Evolutionary conservation across 2,888 invertebrate genomes (phyloP).

Genomic region (Sinopyrophorus schimmeli): DNA sequence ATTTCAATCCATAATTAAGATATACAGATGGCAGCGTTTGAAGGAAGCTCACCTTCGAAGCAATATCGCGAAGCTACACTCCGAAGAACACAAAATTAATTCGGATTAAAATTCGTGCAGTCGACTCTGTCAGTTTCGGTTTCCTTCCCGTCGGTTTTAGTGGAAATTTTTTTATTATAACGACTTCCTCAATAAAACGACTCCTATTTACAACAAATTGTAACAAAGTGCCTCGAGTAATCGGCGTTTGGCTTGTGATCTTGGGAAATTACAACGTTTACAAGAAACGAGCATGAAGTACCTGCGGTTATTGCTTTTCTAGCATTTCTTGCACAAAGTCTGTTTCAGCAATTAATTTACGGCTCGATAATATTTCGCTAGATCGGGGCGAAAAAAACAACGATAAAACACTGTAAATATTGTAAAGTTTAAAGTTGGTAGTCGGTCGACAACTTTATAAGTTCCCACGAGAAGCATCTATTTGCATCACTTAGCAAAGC

Average conservation of each 20-base stretch:
- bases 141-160: background rate
- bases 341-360: too few species aligned
- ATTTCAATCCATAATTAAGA: constrained; percentile 20
- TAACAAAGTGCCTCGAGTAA: constrained; percentile 33
- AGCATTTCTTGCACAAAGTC: constrained; percentile 9
- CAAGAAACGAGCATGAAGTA: constrained; percentile 28
- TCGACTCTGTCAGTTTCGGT: background rate
- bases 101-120: constrained; percentile 1
- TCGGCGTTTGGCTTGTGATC: constrained; percentile 37
- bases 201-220: constrained; percentile 21
- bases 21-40: too few species aligned
- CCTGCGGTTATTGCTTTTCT: constrained; percentile 34
- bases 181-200: constrained; percentile 8
- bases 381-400: too few species aligned
- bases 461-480: constrained; percentile 39
- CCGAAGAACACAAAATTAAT: too few species aligned
- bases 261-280: constrained; percentile 33
- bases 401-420: too few species aligned
- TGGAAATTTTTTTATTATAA: too few species aligned
- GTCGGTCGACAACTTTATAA: constrained; percentile 3
- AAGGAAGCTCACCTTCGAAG: too few species aligned
- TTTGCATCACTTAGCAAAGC: constrained; percentile 38
- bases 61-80: too few species aligned
- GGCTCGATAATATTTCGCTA: too few species aligned
- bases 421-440: too few species aligned